These are phyloP conservation scores for Stylophora pistillata DNA, from an alignment of 64 coral and sea anemone species.

Conservation along the genomic window DNA sequence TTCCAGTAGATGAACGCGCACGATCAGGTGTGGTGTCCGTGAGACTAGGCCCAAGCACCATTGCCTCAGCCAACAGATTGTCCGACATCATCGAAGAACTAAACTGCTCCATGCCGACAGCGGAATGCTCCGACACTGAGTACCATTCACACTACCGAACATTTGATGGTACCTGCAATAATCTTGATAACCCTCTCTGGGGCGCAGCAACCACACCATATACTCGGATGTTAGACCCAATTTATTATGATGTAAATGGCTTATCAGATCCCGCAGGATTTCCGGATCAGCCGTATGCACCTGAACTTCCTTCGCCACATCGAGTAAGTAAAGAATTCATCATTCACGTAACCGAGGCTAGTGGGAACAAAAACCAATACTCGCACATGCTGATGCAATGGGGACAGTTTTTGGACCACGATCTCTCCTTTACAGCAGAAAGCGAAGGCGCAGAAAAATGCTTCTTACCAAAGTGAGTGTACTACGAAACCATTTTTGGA, in stretches of 20 bases:
- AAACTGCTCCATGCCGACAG: slow-evolving; percentile 34
- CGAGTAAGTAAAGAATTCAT: slow-evolving; percentile 76
- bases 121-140: slow-evolving; percentile 56
- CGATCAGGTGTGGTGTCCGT: slow-evolving; percentile 46
- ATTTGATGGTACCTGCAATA: slow-evolving; percentile 96
- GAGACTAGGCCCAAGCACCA: slow-evolving; percentile 50
- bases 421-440: slow-evolving; percentile 97
- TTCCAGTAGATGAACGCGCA: slow-evolving; percentile 15
- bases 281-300: slow-evolving; percentile 82
- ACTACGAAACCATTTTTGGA: no score
- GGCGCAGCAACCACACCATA: slow-evolving; percentile 76
- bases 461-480: slow-evolving; percentile 84
- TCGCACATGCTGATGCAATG: slow-evolving; percentile 99
- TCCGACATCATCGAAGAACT: slow-evolving; percentile 56
- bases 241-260: slow-evolving; percentile 79
- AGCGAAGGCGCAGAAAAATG: slow-evolving; percentile 91
- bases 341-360: slow-evolving; percentile 61
- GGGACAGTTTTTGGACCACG: slow-evolving; percentile 99
- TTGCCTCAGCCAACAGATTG: slow-evolving; percentile 50
- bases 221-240: slow-evolving; percentile 72
- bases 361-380: slow-evolving; percentile 23
- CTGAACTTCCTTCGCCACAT: slow-evolving; percentile 75
- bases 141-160: slow-evolving; percentile 71
- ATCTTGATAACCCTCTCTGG: slow-evolving; percentile 78
- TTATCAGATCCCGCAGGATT: slow-evolving; percentile 86